Evolutionary conservation across 2,888 invertebrate species (phyloP).

Genomic region (Ophion slaviceki): DNA sequence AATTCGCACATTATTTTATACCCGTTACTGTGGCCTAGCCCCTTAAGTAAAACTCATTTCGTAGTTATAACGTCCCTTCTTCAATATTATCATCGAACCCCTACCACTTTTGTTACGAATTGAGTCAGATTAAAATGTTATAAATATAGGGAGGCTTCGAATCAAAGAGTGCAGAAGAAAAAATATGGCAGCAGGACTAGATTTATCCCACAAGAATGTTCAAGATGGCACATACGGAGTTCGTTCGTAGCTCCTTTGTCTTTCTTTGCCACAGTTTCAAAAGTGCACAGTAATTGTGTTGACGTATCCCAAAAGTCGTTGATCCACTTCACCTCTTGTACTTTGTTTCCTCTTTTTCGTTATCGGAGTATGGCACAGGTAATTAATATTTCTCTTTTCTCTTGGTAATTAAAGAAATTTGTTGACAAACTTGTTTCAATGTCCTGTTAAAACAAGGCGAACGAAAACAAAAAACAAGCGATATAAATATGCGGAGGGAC

Average conservation of each 20-base stretch:
- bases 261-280: conserved; percentile 4
- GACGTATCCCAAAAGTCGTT: conserved; percentile 6
- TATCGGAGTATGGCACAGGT: background rate
- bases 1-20: too few species aligned
- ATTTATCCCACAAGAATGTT: conserved; percentile 19
- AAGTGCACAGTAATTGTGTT: conserved; percentile 25
- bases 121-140: background rate
- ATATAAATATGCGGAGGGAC: background rate
- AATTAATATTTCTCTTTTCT: conserved; percentile 7
- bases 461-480: conserved; percentile 3
- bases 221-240: conserved; percentile 10
- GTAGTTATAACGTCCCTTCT: too few species aligned
- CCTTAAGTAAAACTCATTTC: too few species aligned
- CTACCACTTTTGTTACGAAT: background rate
- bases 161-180: background rate
- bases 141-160: background rate
- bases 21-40: too few species aligned
- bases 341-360: background rate
- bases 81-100: too few species aligned
- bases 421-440: background rate
- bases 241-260: background rate
- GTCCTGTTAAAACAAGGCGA: background rate
- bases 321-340: conserved; percentile 42
- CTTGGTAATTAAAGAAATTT: conserved; percentile 13
- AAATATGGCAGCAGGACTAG: background rate